phyloP scores from a whole-genome alignment of 2,113 vertebrate species.

The Panthera tigris region DNA sequence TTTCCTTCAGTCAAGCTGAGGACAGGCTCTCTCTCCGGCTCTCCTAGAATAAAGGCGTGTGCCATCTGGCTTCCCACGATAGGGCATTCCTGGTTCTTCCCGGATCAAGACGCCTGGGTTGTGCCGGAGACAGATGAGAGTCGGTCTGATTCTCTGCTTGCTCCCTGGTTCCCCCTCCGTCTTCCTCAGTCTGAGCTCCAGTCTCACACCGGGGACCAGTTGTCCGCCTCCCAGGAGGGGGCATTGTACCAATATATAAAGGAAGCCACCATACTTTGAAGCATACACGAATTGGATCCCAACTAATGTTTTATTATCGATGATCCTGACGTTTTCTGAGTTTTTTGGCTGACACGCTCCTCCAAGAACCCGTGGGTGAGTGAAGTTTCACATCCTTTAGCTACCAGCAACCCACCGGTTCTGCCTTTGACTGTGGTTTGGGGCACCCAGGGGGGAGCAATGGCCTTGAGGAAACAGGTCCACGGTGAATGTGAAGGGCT shows the following conservation, averaged over 20 bases:
- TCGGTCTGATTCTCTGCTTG: fast-evolving
- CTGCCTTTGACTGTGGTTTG: not conserved
- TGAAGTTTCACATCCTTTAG: not conserved
- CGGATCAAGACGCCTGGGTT: not conserved
- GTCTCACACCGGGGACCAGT: not conserved
- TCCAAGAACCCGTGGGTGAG: not conserved
- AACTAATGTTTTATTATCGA: not conserved
- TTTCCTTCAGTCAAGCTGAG: not conserved
- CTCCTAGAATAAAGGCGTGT: not conserved
- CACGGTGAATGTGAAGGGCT: not conserved
- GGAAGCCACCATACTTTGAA: not conserved
- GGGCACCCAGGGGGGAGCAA: fast-evolving
- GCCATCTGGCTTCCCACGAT: not conserved
- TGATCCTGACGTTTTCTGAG: not conserved
- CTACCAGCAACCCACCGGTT: too few species aligned
- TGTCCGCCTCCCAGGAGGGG: not conserved
- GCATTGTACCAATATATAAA: not conserved
- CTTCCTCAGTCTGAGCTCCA: not conserved
- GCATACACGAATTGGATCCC: not conserved
- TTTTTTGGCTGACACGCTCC: fast-evolving
- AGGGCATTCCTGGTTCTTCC: not conserved
- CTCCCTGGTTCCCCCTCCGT: too few species aligned
- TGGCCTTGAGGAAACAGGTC: too few species aligned
- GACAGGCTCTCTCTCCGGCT: not conserved
- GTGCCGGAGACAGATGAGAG: not conserved